Conservation (phyloP, 2,113 vertebrate species). For the Periophthalmus modestus region DNA sequence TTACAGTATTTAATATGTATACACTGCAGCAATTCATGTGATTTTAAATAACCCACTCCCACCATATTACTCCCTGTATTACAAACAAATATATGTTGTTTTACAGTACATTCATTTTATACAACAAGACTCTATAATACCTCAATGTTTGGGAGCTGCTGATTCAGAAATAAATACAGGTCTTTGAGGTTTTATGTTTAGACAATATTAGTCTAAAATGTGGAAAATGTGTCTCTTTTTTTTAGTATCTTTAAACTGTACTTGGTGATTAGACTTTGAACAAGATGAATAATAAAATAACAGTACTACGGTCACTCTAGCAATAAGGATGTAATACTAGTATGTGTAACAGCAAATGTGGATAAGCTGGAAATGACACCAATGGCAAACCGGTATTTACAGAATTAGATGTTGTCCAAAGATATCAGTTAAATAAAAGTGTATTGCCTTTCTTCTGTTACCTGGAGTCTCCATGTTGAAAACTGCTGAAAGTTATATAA, state of each 20-base stretch:
- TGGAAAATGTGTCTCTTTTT: background rate
- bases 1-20: constrained; percentile 12
- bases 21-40: constrained; percentile 32
- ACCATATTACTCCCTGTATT: background rate
- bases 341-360: background rate
- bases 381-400: background rate
- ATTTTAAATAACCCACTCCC: constrained; percentile 22
- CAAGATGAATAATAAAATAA: background rate
- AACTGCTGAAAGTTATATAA: background rate
- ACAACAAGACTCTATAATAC: background rate
- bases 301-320: background rate
- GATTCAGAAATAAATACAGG: background rate
- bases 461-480: background rate
- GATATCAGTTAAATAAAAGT: background rate
- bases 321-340: background rate
- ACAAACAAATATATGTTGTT: background rate
- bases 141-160: background rate
- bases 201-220: background rate
- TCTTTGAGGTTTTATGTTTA: constrained; percentile 5
- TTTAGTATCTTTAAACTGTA: background rate
- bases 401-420: constrained; percentile 4
- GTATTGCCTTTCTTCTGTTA: background rate
- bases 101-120: constrained; percentile 21
- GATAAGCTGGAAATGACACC: background rate
- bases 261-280: background rate